Evolutionary conservation across 2,888 invertebrate genomes (phyloP).

Genomic region (Lydus trimaculatus): DNA sequence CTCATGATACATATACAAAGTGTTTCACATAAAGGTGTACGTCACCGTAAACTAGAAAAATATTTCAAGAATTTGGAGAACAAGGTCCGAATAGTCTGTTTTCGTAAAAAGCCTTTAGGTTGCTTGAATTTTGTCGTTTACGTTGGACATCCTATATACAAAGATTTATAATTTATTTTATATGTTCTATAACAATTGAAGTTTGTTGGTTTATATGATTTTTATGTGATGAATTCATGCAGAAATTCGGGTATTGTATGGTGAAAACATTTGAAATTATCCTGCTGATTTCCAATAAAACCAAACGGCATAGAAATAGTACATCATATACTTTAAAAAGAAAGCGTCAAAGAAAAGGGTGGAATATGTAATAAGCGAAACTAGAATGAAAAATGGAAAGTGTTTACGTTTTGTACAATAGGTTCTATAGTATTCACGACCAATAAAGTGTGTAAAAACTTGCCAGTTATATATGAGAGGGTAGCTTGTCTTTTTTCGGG

Average conservation of each 20-base stretch:
- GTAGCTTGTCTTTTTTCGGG: conserved; percentile 27
- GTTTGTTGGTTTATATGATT: conserved; percentile 8
- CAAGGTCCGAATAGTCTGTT: too few relatives aligned
- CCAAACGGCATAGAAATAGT: conserved; percentile 31
- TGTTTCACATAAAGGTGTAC: too few relatives aligned
- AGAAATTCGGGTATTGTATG: conserved; percentile 1
- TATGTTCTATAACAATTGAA: conserved; percentile 13
- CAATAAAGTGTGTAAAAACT: conserved; percentile 31
- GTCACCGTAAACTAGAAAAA: too few relatives aligned
- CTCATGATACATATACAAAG: too few relatives aligned
- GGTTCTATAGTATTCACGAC: conserved; percentile 24
- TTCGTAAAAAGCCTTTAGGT: too few relatives aligned
- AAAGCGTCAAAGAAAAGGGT: conserved; percentile 30
- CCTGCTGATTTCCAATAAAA: conserved; percentile 35
- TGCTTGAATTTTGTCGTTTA: too few relatives aligned
- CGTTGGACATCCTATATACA: too few relatives aligned
- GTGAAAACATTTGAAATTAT: conserved; percentile 20
- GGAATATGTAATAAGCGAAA: conserved; percentile 31
- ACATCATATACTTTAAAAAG: conserved; percentile 33
- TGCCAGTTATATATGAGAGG: conserved; percentile 24
- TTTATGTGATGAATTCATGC: neutral
- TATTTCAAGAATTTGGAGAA: too few relatives aligned
- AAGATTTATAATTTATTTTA: conserved; percentile 15
- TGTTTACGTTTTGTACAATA: conserved; percentile 40
- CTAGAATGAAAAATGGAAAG: conserved; percentile 41